Percentiles rank a stretch among this genome's conserved stretches.
phyloP scores from a whole-genome alignment of 2,888 invertebrate genomes.

The Uropetala carovei region DNA sequence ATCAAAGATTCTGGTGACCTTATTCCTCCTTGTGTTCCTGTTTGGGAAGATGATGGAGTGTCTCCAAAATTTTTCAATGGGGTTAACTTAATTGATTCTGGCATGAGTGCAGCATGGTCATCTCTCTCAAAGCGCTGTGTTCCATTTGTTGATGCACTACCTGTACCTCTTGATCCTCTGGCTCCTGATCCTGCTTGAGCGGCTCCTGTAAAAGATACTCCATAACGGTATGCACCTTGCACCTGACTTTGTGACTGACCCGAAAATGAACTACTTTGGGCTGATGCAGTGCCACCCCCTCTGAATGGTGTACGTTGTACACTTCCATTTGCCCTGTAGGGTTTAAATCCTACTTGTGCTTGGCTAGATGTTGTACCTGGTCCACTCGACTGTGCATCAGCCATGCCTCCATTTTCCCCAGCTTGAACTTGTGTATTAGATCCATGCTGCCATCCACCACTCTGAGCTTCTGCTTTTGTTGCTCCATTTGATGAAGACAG shows the following conservation, averaged over 20 bases:
- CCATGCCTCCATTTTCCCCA: conserved; percentile 88
- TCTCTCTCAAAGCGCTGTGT: conserved; percentile 52
- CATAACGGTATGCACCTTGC: conserved; percentile 87
- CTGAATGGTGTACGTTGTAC: conserved; percentile 79
- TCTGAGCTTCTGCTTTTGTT: conserved; percentile 86
- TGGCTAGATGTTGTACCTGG: conserved; percentile 91
- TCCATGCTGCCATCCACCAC: conserved; percentile 85
- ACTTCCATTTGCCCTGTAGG: conserved; percentile 79
- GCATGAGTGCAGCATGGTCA: conserved; percentile 42
- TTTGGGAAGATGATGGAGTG: background rate
- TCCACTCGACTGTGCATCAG: conserved; percentile 90
- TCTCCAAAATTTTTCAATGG: conserved; percentile 56
- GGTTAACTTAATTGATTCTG: conserved; percentile 39
- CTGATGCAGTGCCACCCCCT: conserved; percentile 87
- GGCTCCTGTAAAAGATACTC: conserved; percentile 86
- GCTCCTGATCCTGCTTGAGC: conserved; percentile 88
- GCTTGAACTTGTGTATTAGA: conserved; percentile 89
- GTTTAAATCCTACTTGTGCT: conserved; percentile 91
- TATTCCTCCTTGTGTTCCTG: background rate
- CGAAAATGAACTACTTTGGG: conserved; percentile 85
- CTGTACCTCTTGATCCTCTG: conserved; percentile 40
- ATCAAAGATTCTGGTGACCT: background rate
- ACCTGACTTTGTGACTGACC: conserved; percentile 91
- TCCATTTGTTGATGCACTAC: background rate
- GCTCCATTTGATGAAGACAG: conserved; percentile 86